Evolutionary conservation across 1,140 invertebrate genomes (phyloP).

Genomic region (Ladona fulva): DNA sequence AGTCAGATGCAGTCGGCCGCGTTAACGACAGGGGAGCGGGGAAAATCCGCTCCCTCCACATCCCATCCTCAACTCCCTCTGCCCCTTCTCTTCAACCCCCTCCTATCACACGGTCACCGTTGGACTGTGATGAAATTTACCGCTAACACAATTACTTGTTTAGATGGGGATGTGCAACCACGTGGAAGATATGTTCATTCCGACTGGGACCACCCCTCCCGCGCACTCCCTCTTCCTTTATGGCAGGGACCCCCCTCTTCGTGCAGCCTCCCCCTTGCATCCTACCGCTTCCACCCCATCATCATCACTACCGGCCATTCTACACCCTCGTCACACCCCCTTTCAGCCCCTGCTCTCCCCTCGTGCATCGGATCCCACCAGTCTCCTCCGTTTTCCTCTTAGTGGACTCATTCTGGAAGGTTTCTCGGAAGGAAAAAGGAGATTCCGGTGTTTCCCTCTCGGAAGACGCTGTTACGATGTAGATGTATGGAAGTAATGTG

Average conservation of each 20-base stretch:
- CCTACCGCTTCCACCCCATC: neutral
- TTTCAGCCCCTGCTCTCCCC: neutral
- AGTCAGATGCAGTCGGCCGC: too few species aligned
- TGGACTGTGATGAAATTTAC: conserved; percentile 20
- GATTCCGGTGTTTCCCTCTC: too few species aligned
- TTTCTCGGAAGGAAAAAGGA: too few species aligned
- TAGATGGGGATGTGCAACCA: conserved; percentile 18
- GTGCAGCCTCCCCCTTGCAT: neutral
- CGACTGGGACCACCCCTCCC: neutral
- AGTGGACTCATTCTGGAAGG: too few species aligned
- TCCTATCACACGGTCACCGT: conserved; percentile 13
- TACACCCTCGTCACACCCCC: neutral
- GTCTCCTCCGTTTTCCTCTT: neutral
- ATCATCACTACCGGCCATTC: neutral
- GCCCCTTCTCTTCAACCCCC: conserved; percentile 23
- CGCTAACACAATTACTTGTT: conserved; percentile 17
- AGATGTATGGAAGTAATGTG: too few species aligned
- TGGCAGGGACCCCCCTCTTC: neutral
- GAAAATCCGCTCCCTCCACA: neutral
- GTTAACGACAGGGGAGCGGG: too few species aligned
- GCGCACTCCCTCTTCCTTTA: neutral
- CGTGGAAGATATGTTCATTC: conserved; percentile 17
- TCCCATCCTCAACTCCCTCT: conserved; percentile 21
- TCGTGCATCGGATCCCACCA: neutral
- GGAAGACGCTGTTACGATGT: too few species aligned